Base-by-base conservation (phyloP, 2,113 vertebrate genomes). In the Chloropsis cyanopogon region DNA sequence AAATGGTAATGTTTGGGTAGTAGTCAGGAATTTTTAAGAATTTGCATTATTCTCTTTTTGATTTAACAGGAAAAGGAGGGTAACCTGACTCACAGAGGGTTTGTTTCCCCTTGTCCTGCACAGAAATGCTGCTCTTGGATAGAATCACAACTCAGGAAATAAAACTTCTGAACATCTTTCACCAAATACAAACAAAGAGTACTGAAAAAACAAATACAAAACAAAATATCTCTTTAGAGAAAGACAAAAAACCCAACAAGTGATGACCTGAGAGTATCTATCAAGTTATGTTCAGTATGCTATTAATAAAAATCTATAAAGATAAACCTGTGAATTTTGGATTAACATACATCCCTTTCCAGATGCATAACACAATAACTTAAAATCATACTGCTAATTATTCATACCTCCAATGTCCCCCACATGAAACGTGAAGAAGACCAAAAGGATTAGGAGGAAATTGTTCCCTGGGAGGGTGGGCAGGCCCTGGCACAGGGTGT, bases 1-100 rank as follows among this genome's bases (percentile, higher is more conserved):
- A 93, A 82, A 69, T 75, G 92, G 80, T 61, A 56, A 91, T n/a
- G 83, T 84, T 92, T 84, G 88, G 77, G 89, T 89, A 94, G 82
- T 49, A 72, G 81, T 79, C 21, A 33, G 86, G 65, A 86, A 92
- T 92, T 82, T 92, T 88, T 50, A 83, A 81, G 64, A 78, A 78
- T 86, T 26, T 91, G 73, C 46, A 84, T 91, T 84, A 57, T 92
- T 91, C 59, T 90, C 60, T 77, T 86, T 86, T 87, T 57, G 87
- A 75, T 33, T 86, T 82, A 79, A 64, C 31, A 69, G 77, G 65
- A 93, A 95, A 81, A 85, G 21, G 24, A 95, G 73, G 54, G 60
- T 84, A 91, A 94, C 65, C 72, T 86, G 84, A 89, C 60, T 41
- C 72, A 66, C 29, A 71, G 17, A 71, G 26, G 42, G 24, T 1